phyloP scores from a whole-genome alignment of 2,797 vertebrate species.

The Knipowitschia caucasica region DNA sequence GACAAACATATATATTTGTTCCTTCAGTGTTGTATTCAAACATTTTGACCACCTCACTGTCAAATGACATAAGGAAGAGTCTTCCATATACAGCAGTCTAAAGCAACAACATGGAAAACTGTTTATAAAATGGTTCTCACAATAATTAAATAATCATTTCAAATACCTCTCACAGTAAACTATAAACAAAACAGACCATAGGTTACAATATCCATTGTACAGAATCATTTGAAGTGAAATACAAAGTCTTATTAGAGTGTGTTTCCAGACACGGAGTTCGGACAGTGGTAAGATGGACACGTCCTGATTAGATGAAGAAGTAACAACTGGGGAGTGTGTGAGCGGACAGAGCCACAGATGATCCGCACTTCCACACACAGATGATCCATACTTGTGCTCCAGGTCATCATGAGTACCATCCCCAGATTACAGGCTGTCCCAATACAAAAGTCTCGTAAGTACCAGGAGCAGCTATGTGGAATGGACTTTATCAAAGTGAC shows the following conservation, averaged over 20 bases:
- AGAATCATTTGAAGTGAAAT: conserved; percentile 16
- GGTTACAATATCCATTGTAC: conserved; percentile 44
- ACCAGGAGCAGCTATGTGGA: conserved; percentile 31
- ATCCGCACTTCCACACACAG: no score
- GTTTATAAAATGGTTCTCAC: conserved; percentile 54
- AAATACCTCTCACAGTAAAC: conserved; percentile 36
- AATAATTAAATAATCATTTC: conserved; percentile 30
- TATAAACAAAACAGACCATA: conserved; percentile 27
- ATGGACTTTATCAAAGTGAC: conserved; percentile 21
- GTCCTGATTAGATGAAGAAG: neutral
- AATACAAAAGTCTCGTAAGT: no score
- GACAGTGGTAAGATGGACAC: neutral
- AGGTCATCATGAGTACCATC: no score
- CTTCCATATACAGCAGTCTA: neutral
- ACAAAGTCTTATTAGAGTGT: neutral
- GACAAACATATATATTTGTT: no score
- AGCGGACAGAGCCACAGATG: no score
- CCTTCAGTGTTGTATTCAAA: neutral
- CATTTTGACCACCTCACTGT: neutral
- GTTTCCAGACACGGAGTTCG: neutral
- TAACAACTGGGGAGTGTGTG: neutral
- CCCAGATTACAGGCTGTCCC: no score
- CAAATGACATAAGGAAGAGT: neutral
- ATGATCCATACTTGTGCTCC: no score
- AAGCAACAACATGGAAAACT: conserved; percentile 3